phyloP scores from a whole-genome alignment of 2,113 vertebrate species.

The Melanostigma gelatinosum region DNA sequence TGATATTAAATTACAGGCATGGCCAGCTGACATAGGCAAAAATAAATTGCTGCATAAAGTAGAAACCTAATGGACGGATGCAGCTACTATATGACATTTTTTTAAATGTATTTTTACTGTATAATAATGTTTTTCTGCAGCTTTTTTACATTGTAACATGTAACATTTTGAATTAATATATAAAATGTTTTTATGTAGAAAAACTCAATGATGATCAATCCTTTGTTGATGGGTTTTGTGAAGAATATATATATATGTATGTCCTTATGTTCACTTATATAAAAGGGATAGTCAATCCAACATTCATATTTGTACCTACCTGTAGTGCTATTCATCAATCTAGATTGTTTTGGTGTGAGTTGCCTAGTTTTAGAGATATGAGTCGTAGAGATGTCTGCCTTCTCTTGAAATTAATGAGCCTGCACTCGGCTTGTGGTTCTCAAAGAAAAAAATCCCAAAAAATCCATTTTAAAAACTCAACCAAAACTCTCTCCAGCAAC shows the following conservation, averaged over 20 bases:
- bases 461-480: no score
- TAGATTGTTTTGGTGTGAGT: no score
- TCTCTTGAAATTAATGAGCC: not conserved
- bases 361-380: no score
- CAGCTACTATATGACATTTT: not conserved
- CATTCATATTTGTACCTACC: no score
- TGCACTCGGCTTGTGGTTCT: no score
- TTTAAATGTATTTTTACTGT: not conserved
- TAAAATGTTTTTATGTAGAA: not conserved
- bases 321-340: no score
- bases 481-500: no score
- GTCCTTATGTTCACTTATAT: no score
- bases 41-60: not conserved
- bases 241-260: no score
- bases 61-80: not conserved
- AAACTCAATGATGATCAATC: not conserved
- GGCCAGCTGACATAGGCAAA: not conserved
- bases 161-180: not conserved
- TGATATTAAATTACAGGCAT: not conserved
- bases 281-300: no score
- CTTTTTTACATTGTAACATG: not conserved
- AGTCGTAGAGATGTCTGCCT: not conserved
- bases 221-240: not conserved
- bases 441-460: no score
- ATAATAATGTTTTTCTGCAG: not conserved